Base-by-base conservation (phyloP, 2,113 vertebrate genomes). In the Rafetus swinhoei region DNA sequence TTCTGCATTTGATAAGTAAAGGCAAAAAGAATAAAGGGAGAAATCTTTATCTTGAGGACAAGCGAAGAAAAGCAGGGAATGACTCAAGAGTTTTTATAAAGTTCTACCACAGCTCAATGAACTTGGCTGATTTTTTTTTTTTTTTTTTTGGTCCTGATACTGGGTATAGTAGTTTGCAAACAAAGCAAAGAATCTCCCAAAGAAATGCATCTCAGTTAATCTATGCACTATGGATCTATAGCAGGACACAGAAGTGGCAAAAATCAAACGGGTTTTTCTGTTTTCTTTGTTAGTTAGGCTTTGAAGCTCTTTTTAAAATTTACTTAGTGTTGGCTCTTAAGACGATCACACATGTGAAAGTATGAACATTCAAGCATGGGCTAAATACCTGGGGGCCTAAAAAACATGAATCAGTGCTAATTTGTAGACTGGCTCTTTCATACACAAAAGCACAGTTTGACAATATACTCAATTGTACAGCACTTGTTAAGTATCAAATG, bases 241-340 rank as follows among this genome's bases (percentile, higher is more conserved):
- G 79, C 16, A 79, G 21, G 90, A 94, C 85, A 86, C 8, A 21
- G 88, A 85, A 84, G 94, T 90, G 84, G 5, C 9, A 88, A 93
- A 93, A 94, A 94, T 16, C 79, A 82, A 95, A 92, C 10, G 79
- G 65, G 54, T 89, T 92, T 92, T 83, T 72, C 18, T 92, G 5
- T 89, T 84, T 81, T 62, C 56, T 97, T 97, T 94, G 9, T 88
- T 95, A 88, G 27, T 60, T 80, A 91, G 22, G 59, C 89, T 95
- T 91, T 92, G 88, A 97, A 94, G 3, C 52, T 86, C 84, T 87
- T 82, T 91, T 94, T 86, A 5, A 93, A 94, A 94, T 96, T 90
- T 84, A 81, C 9, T 92, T 96, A 39, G 55, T 86, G 22, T 7
- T 95, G 29, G 6, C 94, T 93, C 80, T 91, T 91, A 95, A 95